Base-by-base conservation (phyloP, 1,140 invertebrate genomes). In the Archivesica marissinica region DNA sequence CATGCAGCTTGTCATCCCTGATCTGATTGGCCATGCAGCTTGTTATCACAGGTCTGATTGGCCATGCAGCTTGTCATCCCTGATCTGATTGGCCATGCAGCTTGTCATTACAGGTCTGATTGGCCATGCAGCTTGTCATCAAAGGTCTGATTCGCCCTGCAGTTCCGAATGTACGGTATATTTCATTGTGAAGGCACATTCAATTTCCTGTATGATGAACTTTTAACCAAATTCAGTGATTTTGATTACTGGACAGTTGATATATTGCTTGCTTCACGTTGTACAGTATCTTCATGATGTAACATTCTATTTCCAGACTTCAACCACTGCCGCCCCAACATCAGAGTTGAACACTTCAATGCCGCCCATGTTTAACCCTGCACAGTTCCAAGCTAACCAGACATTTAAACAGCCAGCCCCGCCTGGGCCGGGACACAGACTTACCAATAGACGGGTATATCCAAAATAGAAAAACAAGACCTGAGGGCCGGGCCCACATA, bases 361-460 rank as follows among this genome's bases (percentile, higher is more conserved):
- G 25, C 77, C 77, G 23, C 20, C 77, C 35, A 74, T 82, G 79
- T 82, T 82, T 61, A 72, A 82, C 41, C 79, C 79, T 17, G 66
- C 79, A 52, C 79, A 82, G 68, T 82, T 82, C 47, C 79, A 82
- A 52, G 35, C 25, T 20, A 56, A 74, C 35, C 66, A 82, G 68
- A 25, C 64, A 3, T 72, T 72, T 68, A 82, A 82, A 54, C 66
- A 61, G 38, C 50, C 79, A 17, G 79, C 66, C 2, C 44, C 79
- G 25, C 23, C 79, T 13, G 64, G 39, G 6, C 33, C 64, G 20
- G 64, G 68, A 11, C 33, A 59, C 47, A 72, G 79, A 61, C 79
- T 82, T 1, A 38, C 50, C 17, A 72, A 74, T 20, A 56, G 79
- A 59, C 15, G 79, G n/a, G 68, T 74, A 4, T 82, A 82, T 28